Evolutionary conservation across 92 coral and sea anemone genomes (phyloP).

Genomic region (Phenganax stokvisi): DNA sequence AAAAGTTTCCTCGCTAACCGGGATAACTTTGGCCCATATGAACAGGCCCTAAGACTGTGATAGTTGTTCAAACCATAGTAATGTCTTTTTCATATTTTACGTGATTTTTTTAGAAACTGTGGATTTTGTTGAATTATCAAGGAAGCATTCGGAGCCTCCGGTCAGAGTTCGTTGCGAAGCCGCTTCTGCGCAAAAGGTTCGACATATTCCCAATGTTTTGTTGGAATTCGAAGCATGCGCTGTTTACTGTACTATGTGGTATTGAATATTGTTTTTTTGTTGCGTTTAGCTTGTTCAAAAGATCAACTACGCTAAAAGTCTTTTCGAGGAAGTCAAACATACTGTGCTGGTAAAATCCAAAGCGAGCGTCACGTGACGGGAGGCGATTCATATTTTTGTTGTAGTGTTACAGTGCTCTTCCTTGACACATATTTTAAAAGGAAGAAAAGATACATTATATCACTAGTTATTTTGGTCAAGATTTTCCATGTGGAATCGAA

Average conservation of each 20-base stretch:
- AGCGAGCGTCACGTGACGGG: constrained; percentile 43
- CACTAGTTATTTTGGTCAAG: too few species aligned
- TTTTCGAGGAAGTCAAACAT: constrained; percentile 94
- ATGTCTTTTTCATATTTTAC: neutral
- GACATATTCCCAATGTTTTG: neutral
- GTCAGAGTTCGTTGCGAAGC: constrained; percentile 93
- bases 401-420: too few species aligned
- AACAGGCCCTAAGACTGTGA: too few species aligned
- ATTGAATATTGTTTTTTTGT: neutral
- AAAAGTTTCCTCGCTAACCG: neutral
- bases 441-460: too few species aligned
- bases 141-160: constrained; percentile 87
- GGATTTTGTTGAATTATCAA: constrained; percentile 84
- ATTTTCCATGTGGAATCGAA: too few species aligned
- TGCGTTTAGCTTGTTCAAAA: constrained; percentile 80
- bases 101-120: constrained; percentile 56
- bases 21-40: too few species aligned
- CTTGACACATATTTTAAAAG: too few species aligned
- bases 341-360: constrained; percentile 76
- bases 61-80: too few species aligned
- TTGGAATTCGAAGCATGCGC: neutral
- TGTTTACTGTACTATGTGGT: too few species aligned
- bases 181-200: constrained; percentile 70
- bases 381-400: neutral
- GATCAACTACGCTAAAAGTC: constrained; percentile 89